Base-by-base conservation (phyloP, 2,113 vertebrate species). In the Orthonyx spaldingii region DNA sequence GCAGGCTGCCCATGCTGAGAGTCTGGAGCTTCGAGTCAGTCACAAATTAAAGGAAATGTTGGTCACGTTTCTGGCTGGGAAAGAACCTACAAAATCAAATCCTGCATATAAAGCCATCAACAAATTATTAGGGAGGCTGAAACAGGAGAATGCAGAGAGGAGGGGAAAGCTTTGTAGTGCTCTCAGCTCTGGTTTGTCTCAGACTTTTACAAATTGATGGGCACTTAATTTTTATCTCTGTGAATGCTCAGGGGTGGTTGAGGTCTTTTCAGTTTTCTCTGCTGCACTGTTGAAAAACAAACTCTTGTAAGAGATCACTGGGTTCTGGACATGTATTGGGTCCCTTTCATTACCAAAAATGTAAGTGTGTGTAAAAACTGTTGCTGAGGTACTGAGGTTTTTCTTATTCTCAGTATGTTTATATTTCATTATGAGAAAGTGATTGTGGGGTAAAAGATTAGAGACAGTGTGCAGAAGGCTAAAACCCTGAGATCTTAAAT, bases 111-210 rank as follows among this genome's bases (percentile, higher is more conserved):
- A 96, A 95, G 56, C 82, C 79, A 61, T 90, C 85, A 89, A 26
- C 75, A 77, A 90, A 70, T 95, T 89, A 46, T 70, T 87, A 26
- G 72, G 70, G 90, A 94, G 86, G 86, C 87, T 92, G 93, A 81
- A 86, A 68, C 3, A 50, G 70, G 65, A 77, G 77, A 90, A 32
- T 81, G 85, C 84, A 84, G 88, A 86, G 61, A 61, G 77, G 56
- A 90, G 55, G 63, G 60, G 33, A 39, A 47, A 17, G 70, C 79
- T 95, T 79, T 95, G 92, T 63, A 56, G 81, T 74, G 60, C 76
- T 87, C 66, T 78, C 46, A n/a, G 87, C 57, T 70, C 96, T 97
- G 90, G 10, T 86, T 96, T 95, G 70, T 64, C 84, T 97, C 94
- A 95, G 70, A 15, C 66, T 78, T 75, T 37, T 60, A 39, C 86